phyloP scores from a whole-genome alignment of 30 jellyfish, hydroid and myxozoan genomes.

The Hydractinia echinata region DNA sequence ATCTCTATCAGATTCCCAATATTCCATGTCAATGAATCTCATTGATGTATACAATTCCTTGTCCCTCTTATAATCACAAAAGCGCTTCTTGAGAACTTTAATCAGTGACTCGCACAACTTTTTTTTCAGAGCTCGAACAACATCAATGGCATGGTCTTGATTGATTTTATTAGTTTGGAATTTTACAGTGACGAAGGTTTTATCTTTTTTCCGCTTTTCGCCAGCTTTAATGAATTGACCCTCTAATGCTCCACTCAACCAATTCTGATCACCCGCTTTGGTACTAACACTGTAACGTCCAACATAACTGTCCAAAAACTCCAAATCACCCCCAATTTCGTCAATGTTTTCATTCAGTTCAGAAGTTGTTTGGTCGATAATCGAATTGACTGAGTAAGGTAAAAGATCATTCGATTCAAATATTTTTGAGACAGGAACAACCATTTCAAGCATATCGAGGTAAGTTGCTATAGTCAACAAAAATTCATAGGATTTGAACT shows the following conservation, averaged over 20 bases:
- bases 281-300: not conserved
- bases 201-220: conserved; percentile 30
- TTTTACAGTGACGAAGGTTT: conserved; percentile 21
- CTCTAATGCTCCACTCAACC: not conserved
- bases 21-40: conserved; percentile 32
- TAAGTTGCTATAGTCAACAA: not conserved
- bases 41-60: conserved; percentile 10
- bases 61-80: conserved; percentile 27
- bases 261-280: no score
- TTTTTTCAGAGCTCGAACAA: not conserved
- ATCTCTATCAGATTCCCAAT: conserved; percentile 23
- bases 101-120: conserved; percentile 16
- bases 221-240: conserved; percentile 37
- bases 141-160: not conserved
- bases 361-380: conserved; percentile 15
- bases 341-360: conserved; percentile 20
- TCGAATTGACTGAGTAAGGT: conserved; percentile 34
- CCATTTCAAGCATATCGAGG: conserved; percentile 41
- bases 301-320: conserved; percentile 16
- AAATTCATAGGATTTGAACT: no score
- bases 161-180: conserved; percentile 13
- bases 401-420: conserved; percentile 39
- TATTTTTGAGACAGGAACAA: conserved; percentile 38
- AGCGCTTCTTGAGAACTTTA: not conserved
- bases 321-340: conserved; percentile 15